Percentiles rank a stretch among this genome's conserved stretches.
Conservation (phyloP, 2,113 vertebrate species). For the Phocoena phocoena region DNA sequence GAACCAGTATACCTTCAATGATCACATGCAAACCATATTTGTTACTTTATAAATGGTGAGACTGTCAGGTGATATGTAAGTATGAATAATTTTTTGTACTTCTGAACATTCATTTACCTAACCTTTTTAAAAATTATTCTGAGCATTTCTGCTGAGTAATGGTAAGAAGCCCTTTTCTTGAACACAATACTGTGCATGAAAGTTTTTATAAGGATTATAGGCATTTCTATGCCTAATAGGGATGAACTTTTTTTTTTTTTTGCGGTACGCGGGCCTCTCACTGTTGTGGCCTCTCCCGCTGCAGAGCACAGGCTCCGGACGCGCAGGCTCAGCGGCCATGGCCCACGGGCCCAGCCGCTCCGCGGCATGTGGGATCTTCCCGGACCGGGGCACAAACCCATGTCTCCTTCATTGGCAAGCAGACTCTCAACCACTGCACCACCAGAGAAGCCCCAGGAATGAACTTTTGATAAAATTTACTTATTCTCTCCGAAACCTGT, state of each 20-base stretch:
- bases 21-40: background rate
- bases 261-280: too few relatives aligned
- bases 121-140: background rate
- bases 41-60: background rate
- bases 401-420: too few relatives aligned
- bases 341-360: too few relatives aligned
- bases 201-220: background rate
- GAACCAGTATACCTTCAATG: background rate
- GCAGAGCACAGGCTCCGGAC: too few relatives aligned
- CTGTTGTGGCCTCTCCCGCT: too few relatives aligned
- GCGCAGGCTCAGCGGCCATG: too few relatives aligned
- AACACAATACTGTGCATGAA: background rate
- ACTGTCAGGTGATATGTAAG: background rate
- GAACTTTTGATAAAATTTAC: slow-evolving; percentile 27
- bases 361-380: too few relatives aligned
- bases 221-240: background rate
- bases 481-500: slow-evolving; percentile 31
- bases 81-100: background rate
- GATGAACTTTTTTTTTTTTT: background rate
- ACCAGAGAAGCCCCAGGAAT: background rate
- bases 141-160: background rate
- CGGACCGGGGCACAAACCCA: too few relatives aligned
- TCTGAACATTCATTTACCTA: background rate
- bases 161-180: background rate
- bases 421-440: too few relatives aligned